Evolutionary conservation across 2,113 vertebrate genomes (phyloP).

Genomic region (Peromyscus californicus): DNA sequence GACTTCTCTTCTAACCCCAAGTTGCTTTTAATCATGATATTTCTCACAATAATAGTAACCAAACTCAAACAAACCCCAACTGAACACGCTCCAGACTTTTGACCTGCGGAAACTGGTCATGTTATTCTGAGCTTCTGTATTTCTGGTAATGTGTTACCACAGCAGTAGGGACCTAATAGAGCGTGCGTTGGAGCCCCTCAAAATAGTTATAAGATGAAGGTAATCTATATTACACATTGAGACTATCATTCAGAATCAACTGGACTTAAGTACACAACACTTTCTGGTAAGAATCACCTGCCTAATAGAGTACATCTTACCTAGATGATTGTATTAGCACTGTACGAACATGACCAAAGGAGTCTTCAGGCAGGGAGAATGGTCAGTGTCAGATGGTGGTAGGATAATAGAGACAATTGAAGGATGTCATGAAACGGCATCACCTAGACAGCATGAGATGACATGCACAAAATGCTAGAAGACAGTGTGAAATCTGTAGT

Average conservation of each 20-base stretch:
- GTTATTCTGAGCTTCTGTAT: background rate
- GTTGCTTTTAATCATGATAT: background rate
- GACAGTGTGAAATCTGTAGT: background rate
- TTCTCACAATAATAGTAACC: background rate
- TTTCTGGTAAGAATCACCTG: conserved; percentile 4
- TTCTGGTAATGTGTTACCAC: background rate
- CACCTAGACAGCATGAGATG: background rate
- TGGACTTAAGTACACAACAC: background rate
- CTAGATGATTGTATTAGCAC: background rate
- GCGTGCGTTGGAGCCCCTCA: background rate
- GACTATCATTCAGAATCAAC: conserved; percentile 2
- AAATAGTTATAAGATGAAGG: conserved; percentile 39
- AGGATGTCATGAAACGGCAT: background rate
- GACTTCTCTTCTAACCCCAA: background rate
- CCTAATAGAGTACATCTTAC: background rate
- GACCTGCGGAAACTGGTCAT: background rate
- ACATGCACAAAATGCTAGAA: background rate
- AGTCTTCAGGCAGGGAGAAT: background rate
- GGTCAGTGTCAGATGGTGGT: too few relatives aligned
- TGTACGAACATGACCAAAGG: background rate
- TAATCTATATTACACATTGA: background rate
- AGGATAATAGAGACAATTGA: background rate
- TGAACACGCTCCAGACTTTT: background rate
- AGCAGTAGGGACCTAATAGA: background rate
- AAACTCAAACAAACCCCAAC: background rate